Percentiles rank a stretch among this genome's conserved stretches.
These are phyloP conservation scores for Clunio marinus DNA, from an alignment of 2,888 invertebrate genomes.

Conservation along the genomic window DNA sequence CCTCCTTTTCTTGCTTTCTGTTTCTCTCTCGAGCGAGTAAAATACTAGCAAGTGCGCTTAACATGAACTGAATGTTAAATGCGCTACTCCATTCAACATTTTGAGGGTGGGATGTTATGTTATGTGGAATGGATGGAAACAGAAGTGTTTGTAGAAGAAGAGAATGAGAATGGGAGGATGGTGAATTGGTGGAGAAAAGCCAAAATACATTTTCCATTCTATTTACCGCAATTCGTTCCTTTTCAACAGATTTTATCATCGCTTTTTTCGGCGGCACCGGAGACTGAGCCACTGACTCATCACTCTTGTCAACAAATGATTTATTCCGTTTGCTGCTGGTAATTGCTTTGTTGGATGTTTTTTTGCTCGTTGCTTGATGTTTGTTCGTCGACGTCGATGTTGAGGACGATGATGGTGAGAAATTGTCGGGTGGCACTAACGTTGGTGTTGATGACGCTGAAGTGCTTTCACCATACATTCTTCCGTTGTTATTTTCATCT, in stretches of 20 bases:
- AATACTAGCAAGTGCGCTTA: slow-evolving; percentile 22
- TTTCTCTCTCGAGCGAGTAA: background rate
- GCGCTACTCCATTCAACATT: too few relatives aligned
- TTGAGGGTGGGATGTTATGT: too few relatives aligned
- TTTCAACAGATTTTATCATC: slow-evolving; percentile 38
- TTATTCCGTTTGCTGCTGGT: slow-evolving; percentile 34
- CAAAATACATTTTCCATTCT: slow-evolving; percentile 26
- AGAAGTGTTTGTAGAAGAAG: too few relatives aligned
- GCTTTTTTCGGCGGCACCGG: slow-evolving; percentile 33
- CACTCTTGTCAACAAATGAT: slow-evolving; percentile 34
- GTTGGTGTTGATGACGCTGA: background rate
- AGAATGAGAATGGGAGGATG: background rate
- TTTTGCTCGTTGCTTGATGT: slow-evolving; percentile 12
- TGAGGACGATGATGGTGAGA: slow-evolving; percentile 25
- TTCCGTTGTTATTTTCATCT: slow-evolving; percentile 49
- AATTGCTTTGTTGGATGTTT: slow-evolving; percentile 35
- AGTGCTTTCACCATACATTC: background rate
- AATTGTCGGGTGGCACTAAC: slow-evolving; percentile 22
- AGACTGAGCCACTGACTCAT: slow-evolving; percentile 22
- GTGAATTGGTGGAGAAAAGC: background rate
- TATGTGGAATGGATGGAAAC: too few relatives aligned
- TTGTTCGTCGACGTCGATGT: slow-evolving; percentile 13
- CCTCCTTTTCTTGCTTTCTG: slow-evolving; percentile 9
- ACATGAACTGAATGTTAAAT: slow-evolving; percentile 32
- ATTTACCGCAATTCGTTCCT: slow-evolving; percentile 37